Evolutionary conservation across 2,113 vertebrate genomes (phyloP), one percentile per base, ranked within the genome.

Genomic region (Sander lucioperca): DNA sequence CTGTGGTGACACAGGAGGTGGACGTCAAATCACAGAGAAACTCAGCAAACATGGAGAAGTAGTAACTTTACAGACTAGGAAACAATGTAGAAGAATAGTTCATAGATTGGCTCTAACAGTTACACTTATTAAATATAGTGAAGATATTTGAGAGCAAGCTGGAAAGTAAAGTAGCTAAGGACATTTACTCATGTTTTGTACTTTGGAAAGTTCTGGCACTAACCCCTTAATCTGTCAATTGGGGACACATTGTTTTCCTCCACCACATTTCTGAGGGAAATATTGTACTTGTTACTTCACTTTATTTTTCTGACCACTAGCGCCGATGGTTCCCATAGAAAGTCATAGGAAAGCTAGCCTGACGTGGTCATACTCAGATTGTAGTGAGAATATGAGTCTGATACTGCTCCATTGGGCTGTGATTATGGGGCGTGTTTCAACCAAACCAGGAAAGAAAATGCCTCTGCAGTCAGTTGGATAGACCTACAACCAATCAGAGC

Each of bases 1-100:
- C 95, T 95, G 90, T 45, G 57, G 63, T 23, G 18, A 89, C 5
- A 91, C 13, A 87, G 57, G 23, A 68, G 6, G 30, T 14, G 39
- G 16, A 43, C 39, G 33, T 27, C 45, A 86, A 14, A 62, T 48
- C 25, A 77, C 25, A 58, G 13, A 64, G 45, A 68, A 50, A 36
- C 43, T 43, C 36, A 67, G 65, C 33, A 77, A 19, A 50, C 14
- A 48, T 66, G n/a, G 4, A 45, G 14, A 53, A 27, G 0, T 25
- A 23, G 1, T 50, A 39, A 71, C 15, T 54, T 65, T 19, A 56
- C 27, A 21, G 54, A 59, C 36, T 13, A 68, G 56, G n/a, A 68
- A 36, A 51, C 30, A 58, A 6, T 8, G 2, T 25, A 53, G 23
- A 18, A 19, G 8, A 51, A 48, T 50, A 33, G 10, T 61, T 48